Evolutionary conservation across 92 coral and sea anemone species (phyloP), one percentile per base, ranked within the genome.

Genomic region (Zoanthus sansibaricus): DNA sequence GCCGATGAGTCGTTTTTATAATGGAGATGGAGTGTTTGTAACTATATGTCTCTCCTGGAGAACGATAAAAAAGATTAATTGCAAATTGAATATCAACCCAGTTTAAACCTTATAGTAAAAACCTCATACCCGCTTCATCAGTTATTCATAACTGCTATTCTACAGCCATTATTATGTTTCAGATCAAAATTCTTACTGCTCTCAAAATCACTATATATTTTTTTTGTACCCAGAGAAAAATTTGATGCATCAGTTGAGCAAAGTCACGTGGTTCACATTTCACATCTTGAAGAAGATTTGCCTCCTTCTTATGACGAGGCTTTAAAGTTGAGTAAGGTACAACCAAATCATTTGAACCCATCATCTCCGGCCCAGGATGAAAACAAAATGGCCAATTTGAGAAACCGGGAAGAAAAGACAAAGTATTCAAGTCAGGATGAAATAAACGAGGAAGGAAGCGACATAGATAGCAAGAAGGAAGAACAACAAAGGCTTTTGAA

Each of bases 261-360:
- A 51, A 10, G 42, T 5, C 79, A 51, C 11, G 42, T 31, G 3
- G 64, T 48, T 12, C 15, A 48, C 42, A 75, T 13, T 61, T 4
- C 72, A n/a, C 84, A 6, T 14, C 71, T 44, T 42, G 51, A 45
- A 45, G 55, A 20, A 1, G 71, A 56, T 58, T 14, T 59, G 11
- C 83, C 83, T 44, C 83, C 83, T 6, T 79, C 83, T 14, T 79
- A 79, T 9, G 83, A 79, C 30, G 83, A 79, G 21, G 72, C 84
- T 17, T 42, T 79, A 12, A 79, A 79, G 72, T 20, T 59, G 72
- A 79, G 55, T 9, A 64, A 62, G 30, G 32, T 7, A 0, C 10
- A 55, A 59, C 12, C 10, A 20, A 79, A 18, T 48, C 64, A 51
- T 6, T 9, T 59, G 12, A 47, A n/a, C 72, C 55, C 9, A 49